These are phyloP conservation scores for Drosophila sordidula DNA, from an alignment of 2,888 invertebrate genomes.

Conservation along the genomic window DNA sequence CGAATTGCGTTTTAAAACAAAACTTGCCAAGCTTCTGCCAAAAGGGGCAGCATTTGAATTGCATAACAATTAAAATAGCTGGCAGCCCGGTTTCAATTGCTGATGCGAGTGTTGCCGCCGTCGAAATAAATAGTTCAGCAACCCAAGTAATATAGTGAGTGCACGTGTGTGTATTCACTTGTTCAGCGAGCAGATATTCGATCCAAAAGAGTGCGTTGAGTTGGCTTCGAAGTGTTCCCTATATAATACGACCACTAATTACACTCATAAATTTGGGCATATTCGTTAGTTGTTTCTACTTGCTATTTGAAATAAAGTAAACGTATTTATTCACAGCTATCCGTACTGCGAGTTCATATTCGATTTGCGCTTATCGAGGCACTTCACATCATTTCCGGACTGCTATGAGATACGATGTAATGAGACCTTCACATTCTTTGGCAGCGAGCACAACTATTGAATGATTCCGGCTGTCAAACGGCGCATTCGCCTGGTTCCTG, in stretches of 20 bases:
- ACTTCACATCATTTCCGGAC: conserved; percentile 82
- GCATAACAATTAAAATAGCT: conserved; percentile 75
- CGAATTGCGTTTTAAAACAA: conserved; percentile 77
- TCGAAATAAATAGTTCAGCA: conserved; percentile 40
- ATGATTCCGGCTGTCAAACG: too few species aligned
- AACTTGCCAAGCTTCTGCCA: conserved; percentile 22
- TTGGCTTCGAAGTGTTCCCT: too few species aligned
- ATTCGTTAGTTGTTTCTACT: neutral
- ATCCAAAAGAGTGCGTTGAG: too few species aligned
- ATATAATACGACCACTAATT: neutral
- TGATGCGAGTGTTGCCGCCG: conserved; percentile 17
- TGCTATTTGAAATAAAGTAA: neutral
- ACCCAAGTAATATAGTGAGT: conserved; percentile 19
- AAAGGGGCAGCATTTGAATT: conserved; percentile 44
- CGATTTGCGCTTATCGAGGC: conserved; percentile 82
- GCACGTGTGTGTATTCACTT: conserved; percentile 3
- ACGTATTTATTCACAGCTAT: conserved; percentile 68
- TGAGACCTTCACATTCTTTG: conserved; percentile 82
- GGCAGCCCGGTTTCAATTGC: conserved; percentile 39
- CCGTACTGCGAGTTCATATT: conserved; percentile 83
- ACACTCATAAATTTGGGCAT: neutral
- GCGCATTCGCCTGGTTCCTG: conserved; percentile 1
- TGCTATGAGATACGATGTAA: conserved; percentile 83
- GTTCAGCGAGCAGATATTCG: neutral
- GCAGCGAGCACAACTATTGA: conserved; percentile 52